Evolutionary conservation across 2,888 invertebrate genomes (phyloP).

Genomic region (Cataglyphis albicans): DNA sequence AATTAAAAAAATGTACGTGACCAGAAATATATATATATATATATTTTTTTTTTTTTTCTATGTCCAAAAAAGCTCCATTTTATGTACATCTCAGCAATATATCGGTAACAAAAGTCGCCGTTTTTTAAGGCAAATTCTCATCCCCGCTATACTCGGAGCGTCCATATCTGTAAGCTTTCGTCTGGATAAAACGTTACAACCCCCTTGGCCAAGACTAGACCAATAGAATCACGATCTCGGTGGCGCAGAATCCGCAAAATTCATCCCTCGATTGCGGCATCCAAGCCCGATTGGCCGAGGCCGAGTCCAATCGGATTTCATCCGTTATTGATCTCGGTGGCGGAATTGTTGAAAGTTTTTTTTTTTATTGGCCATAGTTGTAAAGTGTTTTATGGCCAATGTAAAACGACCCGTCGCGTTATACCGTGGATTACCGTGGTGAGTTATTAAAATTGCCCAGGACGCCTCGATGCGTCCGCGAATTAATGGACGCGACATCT

Average conservation of each 20-base stretch:
- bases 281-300: slow-evolving; percentile 72
- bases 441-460: slow-evolving; percentile 79
- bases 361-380: slow-evolving; percentile 77
- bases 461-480: slow-evolving; percentile 71
- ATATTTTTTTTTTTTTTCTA: neutral
- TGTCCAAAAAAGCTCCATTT: slow-evolving; percentile 22
- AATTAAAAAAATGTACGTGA: slow-evolving; percentile 24
- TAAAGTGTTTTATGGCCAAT: slow-evolving; percentile 79
- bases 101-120: slow-evolving; percentile 59
- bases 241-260: slow-evolving; percentile 80
- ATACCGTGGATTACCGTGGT: slow-evolving; percentile 67
- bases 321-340: slow-evolving; percentile 69
- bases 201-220: slow-evolving; percentile 75
- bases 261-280: slow-evolving; percentile 67
- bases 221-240: slow-evolving; percentile 71
- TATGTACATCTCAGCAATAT: slow-evolving; percentile 43
- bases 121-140: slow-evolving; percentile 27
- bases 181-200: slow-evolving; percentile 72
- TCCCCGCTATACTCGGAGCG: slow-evolving; percentile 48
- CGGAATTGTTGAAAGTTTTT: slow-evolving; percentile 79
- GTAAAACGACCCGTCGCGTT: slow-evolving; percentile 71
- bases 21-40: slow-evolving; percentile 3
- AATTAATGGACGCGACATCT: slow-evolving; percentile 73
- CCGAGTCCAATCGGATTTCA: slow-evolving; percentile 73
- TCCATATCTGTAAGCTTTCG: slow-evolving; percentile 74